Evolutionary conservation across 2,888 invertebrate species (phyloP).

Genomic region (Erebia palarica): DNA sequence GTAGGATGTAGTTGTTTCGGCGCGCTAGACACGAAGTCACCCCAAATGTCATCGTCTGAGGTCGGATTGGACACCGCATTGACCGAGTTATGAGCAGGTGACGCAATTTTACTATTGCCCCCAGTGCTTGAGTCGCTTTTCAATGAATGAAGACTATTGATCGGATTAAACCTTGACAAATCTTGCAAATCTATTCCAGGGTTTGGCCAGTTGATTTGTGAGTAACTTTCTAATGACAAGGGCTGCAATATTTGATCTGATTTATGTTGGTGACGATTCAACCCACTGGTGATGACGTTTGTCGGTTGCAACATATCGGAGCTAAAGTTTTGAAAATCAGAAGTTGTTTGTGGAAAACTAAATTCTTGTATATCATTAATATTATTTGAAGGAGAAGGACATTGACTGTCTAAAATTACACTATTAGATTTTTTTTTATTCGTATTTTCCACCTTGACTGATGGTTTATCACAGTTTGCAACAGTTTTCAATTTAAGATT

Average conservation of each 20-base stretch:
- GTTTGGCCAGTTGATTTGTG: conserved; percentile 85
- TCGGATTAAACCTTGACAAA: conserved; percentile 76
- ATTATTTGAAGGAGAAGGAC: conserved; percentile 15
- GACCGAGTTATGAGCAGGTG: conserved; percentile 62
- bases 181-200: conserved; percentile 81
- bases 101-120: conserved; percentile 61
- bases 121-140: conserved; percentile 64
- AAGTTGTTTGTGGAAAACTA: conserved; percentile 32
- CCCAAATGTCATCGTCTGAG: conserved; percentile 83
- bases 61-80: conserved; percentile 49
- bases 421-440: conserved; percentile 14
- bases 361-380: conserved; percentile 20
- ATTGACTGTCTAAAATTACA: conserved; percentile 20
- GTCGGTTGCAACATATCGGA: conserved; percentile 61
- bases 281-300: conserved; percentile 44
- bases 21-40: conserved; percentile 82
- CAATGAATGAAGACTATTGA: conserved; percentile 72
- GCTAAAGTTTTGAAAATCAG: conserved; percentile 47
- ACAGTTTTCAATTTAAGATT: conserved; percentile 4
- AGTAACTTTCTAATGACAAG: conserved; percentile 74
- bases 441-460: conserved; percentile 18
- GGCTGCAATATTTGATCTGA: conserved; percentile 76
- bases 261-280: conserved; percentile 55
- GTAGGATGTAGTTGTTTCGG: conserved; percentile 58
- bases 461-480: conserved; percentile 17